Percentiles rank a stretch among this genome's conserved stretches.
Conservation (phyloP, 2,888 invertebrate species). For the Dioctria linearis region DNA sequence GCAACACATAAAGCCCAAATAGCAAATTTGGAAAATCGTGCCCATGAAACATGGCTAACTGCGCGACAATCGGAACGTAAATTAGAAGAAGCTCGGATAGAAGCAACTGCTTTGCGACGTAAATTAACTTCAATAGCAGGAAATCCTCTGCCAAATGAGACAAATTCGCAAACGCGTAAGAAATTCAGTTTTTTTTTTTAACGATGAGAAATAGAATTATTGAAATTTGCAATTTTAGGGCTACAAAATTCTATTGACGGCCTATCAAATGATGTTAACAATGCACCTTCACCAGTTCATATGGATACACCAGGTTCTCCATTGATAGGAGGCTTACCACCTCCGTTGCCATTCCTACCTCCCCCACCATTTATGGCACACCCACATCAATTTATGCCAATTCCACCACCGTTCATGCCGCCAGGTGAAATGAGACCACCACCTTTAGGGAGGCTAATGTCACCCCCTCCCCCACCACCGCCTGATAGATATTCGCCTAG, state of each 20-base stretch:
- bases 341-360: slow-evolving; percentile 75
- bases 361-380: slow-evolving; percentile 78
- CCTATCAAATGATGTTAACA: slow-evolving; percentile 62
- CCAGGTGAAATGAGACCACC: slow-evolving; percentile 74
- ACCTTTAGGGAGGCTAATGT: slow-evolving; percentile 74
- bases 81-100: slow-evolving; percentile 84
- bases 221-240: slow-evolving; percentile 31
- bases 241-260: slow-evolving; percentile 56
- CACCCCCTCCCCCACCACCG: slow-evolving; percentile 70
- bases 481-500: slow-evolving; percentile 64
- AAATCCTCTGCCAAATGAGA: slow-evolving; percentile 53
- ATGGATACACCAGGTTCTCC: slow-evolving; percentile 70
- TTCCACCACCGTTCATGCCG: slow-evolving; percentile 74
- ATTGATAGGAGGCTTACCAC: slow-evolving; percentile 72
- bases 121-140: slow-evolving; percentile 71
- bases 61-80: slow-evolving; percentile 87
- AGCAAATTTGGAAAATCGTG: slow-evolving; percentile 84
- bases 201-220: not conserved
- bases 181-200: not conserved
- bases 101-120: slow-evolving; percentile 78
- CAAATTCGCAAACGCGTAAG: slow-evolving; percentile 54
- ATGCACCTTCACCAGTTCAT: slow-evolving; percentile 67
- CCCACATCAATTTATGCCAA: slow-evolving; percentile 75
- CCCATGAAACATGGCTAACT: slow-evolving; percentile 89
- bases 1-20: slow-evolving; percentile 79